phyloP scores from a whole-genome alignment of 1,140 invertebrate species.

The Subanguina moxae region DNA sequence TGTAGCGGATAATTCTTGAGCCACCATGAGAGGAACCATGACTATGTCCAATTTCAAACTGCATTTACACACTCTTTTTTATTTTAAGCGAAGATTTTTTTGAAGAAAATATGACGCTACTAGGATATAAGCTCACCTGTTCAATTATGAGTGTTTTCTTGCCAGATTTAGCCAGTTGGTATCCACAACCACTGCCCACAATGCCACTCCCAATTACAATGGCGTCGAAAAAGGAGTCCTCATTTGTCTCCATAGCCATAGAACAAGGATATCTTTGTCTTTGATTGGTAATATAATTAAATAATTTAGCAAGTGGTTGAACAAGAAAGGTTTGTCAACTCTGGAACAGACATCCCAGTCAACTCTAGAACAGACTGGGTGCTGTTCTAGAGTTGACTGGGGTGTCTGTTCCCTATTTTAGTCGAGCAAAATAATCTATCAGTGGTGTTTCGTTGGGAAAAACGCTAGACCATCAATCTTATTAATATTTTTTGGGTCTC shows the following conservation, averaged over 20 bases:
- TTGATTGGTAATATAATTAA: too few relatives aligned
- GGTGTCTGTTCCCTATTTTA: too few relatives aligned
- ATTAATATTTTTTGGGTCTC: too few relatives aligned
- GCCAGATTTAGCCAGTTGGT: constrained; percentile 40
- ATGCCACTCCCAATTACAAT: constrained; percentile 45
- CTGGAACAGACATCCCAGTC: too few relatives aligned
- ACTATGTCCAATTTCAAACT: constrained; percentile 29
- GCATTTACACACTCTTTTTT: too few relatives aligned
- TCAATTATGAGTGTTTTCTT: constrained; percentile 38
- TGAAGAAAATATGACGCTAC: background rate
- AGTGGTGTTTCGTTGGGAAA: background rate
- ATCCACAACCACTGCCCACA: constrained; percentile 27
- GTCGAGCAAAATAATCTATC: background rate
- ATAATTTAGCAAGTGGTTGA: too few relatives aligned
- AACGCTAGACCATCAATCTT: too few relatives aligned
- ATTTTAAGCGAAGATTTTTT: background rate
- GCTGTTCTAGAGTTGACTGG: too few relatives aligned
- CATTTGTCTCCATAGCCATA: constrained; percentile 3
- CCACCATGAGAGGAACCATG: constrained; percentile 43
- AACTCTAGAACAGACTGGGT: too few relatives aligned
- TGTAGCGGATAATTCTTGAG: constrained; percentile 41
- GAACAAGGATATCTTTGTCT: too few relatives aligned
- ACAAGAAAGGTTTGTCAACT: too few relatives aligned
- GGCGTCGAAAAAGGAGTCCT: constrained; percentile 26
- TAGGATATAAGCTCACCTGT: constrained; percentile 17